A percentile compares a stretch with the other conserved stretches of the same genome.
Conservation (phyloP, 2,888 invertebrate species). For the Drosophila kuntzei region DNA sequence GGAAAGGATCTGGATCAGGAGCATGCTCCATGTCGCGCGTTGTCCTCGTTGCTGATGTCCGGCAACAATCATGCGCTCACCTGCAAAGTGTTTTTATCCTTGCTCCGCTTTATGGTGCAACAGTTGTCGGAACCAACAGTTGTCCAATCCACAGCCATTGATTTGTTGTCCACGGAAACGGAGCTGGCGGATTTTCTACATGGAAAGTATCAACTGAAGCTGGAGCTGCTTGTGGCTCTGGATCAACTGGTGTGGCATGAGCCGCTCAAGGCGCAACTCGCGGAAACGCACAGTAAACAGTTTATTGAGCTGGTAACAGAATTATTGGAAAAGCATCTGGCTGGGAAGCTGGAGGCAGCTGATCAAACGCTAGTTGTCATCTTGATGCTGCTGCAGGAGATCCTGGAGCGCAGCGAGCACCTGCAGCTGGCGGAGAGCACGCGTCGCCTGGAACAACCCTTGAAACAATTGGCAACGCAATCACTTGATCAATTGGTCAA, state of each 20-base stretch:
- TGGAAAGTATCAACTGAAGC: constrained; percentile 71
- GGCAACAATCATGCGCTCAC: constrained; percentile 77
- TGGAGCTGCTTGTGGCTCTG: constrained; percentile 80
- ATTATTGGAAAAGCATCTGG: constrained; percentile 59
- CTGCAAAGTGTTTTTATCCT: constrained; percentile 79
- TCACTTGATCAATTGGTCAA: constrained; percentile 58
- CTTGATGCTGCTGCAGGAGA: constrained; percentile 78
- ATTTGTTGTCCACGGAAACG: constrained; percentile 74
- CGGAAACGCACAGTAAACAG: constrained; percentile 69
- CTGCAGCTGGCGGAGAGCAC: constrained; percentile 40
- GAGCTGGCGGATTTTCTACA: constrained; percentile 77
- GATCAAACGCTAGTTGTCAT: constrained; percentile 70
- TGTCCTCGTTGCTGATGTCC: constrained; percentile 70
- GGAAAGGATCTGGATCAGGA: constrained; percentile 22
- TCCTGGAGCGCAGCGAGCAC: constrained; percentile 66
- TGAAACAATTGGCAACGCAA: constrained; percentile 46
- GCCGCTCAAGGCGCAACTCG: constrained; percentile 80
- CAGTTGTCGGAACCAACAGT: constrained; percentile 29
- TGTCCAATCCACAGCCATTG: constrained; percentile 28
- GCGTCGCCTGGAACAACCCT: constrained; percentile 36
- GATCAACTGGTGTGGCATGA: constrained; percentile 81
- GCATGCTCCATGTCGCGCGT: constrained; percentile 51
- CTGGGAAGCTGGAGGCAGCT: not conserved
- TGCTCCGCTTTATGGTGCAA: constrained; percentile 65
- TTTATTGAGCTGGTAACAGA: constrained; percentile 74